Percentiles rank a stretch among this genome's conserved stretches.
These are phyloP conservation scores for Lasius fuliginosus DNA, from an alignment of 2,888 invertebrate species.

Conservation along the genomic window DNA sequence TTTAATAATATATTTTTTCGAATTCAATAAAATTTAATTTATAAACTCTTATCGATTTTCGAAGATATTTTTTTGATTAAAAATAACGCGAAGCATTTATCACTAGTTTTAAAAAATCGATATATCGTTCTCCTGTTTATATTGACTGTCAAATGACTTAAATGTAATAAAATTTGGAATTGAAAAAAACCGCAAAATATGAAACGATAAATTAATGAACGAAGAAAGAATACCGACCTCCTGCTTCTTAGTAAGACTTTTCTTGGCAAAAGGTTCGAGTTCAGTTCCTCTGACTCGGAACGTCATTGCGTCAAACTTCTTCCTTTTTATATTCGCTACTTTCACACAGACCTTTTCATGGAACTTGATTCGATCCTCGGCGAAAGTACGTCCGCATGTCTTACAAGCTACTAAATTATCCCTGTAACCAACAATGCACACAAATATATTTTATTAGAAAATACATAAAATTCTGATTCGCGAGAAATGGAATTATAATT, in stretches of 20 bases:
- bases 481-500: not conserved
- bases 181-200: not conserved
- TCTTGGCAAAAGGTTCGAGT: slow-evolving; percentile 91
- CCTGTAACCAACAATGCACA: slow-evolving; percentile 61
- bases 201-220: not conserved
- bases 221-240: slow-evolving; percentile 71
- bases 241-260: slow-evolving; percentile 79
- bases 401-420: slow-evolving; percentile 88
- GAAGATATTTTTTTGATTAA: not conserved
- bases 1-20: not conserved
- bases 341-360: slow-evolving; percentile 96
- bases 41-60: not conserved
- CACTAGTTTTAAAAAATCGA: not conserved
- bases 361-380: slow-evolving; percentile 92
- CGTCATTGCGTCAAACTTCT: slow-evolving; percentile 96
- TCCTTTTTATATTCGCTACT: slow-evolving; percentile 93
- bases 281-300: slow-evolving; percentile 97
- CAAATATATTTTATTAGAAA: not conserved
- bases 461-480: not conserved
- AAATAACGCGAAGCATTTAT: not conserved
- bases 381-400: slow-evolving; percentile 94
- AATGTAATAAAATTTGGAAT: not conserved
- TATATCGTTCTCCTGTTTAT: not conserved
- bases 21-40: not conserved
- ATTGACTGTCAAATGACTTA: not conserved